Evolutionary conservation across 2,797 vertebrate genomes (phyloP), one percentile per base, ranked within the genome.

Genomic region (Anisognathus igniventris): DNA sequence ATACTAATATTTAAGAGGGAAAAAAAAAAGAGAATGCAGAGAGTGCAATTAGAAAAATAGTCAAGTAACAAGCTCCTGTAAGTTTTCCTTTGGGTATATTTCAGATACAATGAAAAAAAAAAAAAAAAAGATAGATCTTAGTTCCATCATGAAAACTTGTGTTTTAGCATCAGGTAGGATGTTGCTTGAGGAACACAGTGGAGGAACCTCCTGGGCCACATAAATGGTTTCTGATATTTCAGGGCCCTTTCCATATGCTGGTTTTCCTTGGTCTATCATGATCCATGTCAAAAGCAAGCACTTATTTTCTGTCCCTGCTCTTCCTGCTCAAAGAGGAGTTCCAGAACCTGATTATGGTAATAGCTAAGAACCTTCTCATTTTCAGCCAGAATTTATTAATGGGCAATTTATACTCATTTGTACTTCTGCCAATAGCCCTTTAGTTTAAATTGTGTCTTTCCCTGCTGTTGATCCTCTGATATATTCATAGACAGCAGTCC

Each of bases 381-480:
- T 96, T 88, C 91, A 92, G 85, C 50, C 75, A 83, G 58, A 58
- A 92, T 92, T 88, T 95, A 95, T 95, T 96, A 95, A 91, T 91
- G 82, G 86, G 58, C 85, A 93, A 93, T 96, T 96, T 93, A 86
- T 93, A 90, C 75, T 87, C 91, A 93, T 96, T 93, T 96, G 91
- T 92, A 75, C 73, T 91, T 95, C 73, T 94, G 94, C 95, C 94
- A 96, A 67, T 88, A 90, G 79, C 89, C 82, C 79, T 91, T 91
- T 93, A 90, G 68, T 72, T 94, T 92, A 92, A 94, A 94, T 94
- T 75, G 58, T 88, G 82, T 88, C 75, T 88, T 73, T 92, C 72
- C 50, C 25, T 3, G 1, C 84, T 90, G 87, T 88, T 92, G 94
- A 93, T 92, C 65, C 72, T 93, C 61, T 92, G 90, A 90, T 94